Evolutionary conservation across 1,140 invertebrate genomes (phyloP), one percentile per base, ranked within the genome.

Genomic region (Panagrolaimus sp.): DNA sequence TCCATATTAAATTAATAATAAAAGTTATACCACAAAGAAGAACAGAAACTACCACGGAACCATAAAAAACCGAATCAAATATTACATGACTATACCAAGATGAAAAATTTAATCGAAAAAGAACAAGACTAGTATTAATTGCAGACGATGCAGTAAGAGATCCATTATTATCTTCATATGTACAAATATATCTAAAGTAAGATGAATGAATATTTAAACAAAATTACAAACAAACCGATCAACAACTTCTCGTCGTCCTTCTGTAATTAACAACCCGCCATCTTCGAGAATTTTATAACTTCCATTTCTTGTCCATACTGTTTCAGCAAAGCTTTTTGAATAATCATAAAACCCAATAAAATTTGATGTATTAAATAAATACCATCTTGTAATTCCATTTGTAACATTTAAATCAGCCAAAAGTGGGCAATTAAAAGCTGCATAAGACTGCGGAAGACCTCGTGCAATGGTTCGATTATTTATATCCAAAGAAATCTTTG

Each of bases 1-100:
- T 82, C 80, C 80, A 82, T 9, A 78, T 65, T 16, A 82, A 70
- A 57, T 82, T 82, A 16, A 82, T 42, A 45, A 83, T 43, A 62
- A 82, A 82, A 1, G 80, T 69, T 23, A 71, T 69, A 42, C 68
- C 70, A 70, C 78, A 82, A 9, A 76, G 67, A 9, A 83, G 51
- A 1, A 82, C 13, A 14, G 77, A 70, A 9, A 57, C 64, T 1
- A 79, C 45, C 46, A 73, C 73, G n/a, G 74, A 72, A 13, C 80
- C 80, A 53, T 68, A 78, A 61, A 82, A 82, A 11, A 82, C 80
- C 0, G 81, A 80, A 62, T 70, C 57, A 48, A 78, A 80, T 7
- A 77, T 63, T 9, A 66, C 65, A 13, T 16, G 42, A 13, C 66
- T 64, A 63, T 82, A 82, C 78, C 79, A 82, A 51, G 64, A 74